Base-by-base conservation (phyloP, 1,140 invertebrate species). In the Globodera rostochiensis region DNA sequence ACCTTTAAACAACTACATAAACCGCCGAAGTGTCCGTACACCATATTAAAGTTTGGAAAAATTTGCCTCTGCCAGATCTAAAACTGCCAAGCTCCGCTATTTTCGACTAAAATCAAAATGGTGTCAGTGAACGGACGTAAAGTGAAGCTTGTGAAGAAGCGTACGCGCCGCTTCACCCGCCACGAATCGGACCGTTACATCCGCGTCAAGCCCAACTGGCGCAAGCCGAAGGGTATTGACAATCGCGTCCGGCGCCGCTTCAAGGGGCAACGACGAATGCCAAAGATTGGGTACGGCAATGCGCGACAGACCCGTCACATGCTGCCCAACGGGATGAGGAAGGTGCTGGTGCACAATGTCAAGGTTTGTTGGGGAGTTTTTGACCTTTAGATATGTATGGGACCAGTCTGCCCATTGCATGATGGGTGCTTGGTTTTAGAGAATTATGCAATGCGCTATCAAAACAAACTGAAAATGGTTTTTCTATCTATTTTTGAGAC, bases 251-350 rank as follows among this genome's bases (percentile, higher is more conserved):
- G 98, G 85, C 94, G 97, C 89, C 93, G 96, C 85, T 99, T 99
- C 92, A 99, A 98, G 94, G 98, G 98, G 46, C 96, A 98, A 90
- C 96, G 94, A 90, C 92, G 95, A 91, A 99, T 99, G 97, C 98
- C 98, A 69, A 83, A 97, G 94, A 98, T 99, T 92, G 98, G 97
- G 94, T 99, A 98, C 91, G 97, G 98, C 88, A 95, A 95, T 84
- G 95, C 94, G 90, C 94, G 95, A 90, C 60, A 77, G 49, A 89
- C 96, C 64, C 94, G 94, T 90, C 96, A 98, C 90, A 95, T 98
- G 93, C 93, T 98, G 66, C 97, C 96, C 67, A 98, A 95, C 91
- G 96, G 96, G 80, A 99, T 98, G 93, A 93, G 94, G 78, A 98
- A 98, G 92, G 96, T 97, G 84, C 91, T 94, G 77, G 93, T 94